These are phyloP conservation scores for Mohoua ochrocephala DNA, from an alignment of 2,113 vertebrate genomes.

Conservation along the genomic window DNA sequence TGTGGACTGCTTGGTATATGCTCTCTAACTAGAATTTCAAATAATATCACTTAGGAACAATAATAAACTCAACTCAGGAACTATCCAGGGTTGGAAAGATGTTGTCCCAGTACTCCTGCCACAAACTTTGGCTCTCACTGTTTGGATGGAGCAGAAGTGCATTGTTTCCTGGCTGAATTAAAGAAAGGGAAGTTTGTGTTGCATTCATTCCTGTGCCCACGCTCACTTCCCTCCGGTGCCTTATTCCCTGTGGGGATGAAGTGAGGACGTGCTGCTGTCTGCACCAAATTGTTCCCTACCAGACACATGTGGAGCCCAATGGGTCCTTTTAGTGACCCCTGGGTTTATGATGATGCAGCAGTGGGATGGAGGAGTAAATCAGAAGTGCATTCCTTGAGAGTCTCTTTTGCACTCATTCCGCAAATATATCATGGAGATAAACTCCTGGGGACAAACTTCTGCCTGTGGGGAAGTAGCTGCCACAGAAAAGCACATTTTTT, in stretches of 20 bases:
- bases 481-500: background rate
- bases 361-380: background rate
- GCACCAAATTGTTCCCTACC: background rate
- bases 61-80: background rate
- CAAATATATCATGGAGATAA: background rate
- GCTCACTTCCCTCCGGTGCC: background rate
- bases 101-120: background rate
- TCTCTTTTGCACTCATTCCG: background rate
- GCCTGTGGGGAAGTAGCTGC: background rate
- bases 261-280: background rate
- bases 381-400: background rate
- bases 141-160: background rate
- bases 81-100: background rate
- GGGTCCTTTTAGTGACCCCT: background rate
- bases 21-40: background rate
- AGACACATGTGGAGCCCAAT: background rate
- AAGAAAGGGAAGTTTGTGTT: background rate
- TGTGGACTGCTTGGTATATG: background rate
- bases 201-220: background rate
- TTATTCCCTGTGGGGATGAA: background rate
- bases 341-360: background rate
- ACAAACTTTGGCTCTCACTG: background rate
- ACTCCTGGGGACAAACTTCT: background rate
- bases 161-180: background rate
- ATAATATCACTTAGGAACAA: background rate